Evolutionary conservation across 2,113 vertebrate genomes (phyloP), one percentile per base, ranked within the genome.

Genomic region (Tonatia bakeri): DNA sequence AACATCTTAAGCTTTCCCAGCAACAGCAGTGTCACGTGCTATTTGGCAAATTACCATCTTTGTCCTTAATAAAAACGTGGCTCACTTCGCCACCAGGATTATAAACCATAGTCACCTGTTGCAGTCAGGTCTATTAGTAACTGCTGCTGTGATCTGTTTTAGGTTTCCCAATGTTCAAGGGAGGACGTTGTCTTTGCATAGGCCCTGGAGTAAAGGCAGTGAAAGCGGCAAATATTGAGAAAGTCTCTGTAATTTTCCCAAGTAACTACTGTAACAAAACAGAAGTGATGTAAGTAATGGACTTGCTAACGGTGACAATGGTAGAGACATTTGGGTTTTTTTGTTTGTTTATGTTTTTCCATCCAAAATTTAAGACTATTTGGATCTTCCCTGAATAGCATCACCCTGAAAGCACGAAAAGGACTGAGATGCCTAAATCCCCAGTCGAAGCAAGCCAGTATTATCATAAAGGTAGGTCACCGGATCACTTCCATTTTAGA

Each of bases 271-370:
- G 96, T 77, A 31, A 95, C 82, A 97, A 91, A 96, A 56, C 4
- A 54, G 97, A 98, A 96, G 86, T 98, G 50, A 97, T 97, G 97
- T 97, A 96, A 97, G 97, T 96, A 85, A 59, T 14, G 28, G 14
- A 69, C 33, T 54, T 43, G 16, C 24, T 75, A 11, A 93, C 52
- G 36, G 72, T 17, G 20, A 90, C 73, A 52, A 33, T 22, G 7
- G 43, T 26, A 9, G 31, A 8, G 36, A 14, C 28, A 36, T 69
- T 61, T 61, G 43, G 13, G 24, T 43, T 88, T 16, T 72, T 50
- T 76, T 56, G 8, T 54, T 56, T 70, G 33, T 36, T 84, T 83
- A 75, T 64, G 19, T 36, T 87, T 88, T 81, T 65, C 61, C 65
- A 75, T 26, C 16, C 28, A 24, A 95, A 94, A 72, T 47, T 85